These are phyloP conservation scores for Ladona fulva DNA, from an alignment of 1,140 invertebrate species.

Conservation along the genomic window DNA sequence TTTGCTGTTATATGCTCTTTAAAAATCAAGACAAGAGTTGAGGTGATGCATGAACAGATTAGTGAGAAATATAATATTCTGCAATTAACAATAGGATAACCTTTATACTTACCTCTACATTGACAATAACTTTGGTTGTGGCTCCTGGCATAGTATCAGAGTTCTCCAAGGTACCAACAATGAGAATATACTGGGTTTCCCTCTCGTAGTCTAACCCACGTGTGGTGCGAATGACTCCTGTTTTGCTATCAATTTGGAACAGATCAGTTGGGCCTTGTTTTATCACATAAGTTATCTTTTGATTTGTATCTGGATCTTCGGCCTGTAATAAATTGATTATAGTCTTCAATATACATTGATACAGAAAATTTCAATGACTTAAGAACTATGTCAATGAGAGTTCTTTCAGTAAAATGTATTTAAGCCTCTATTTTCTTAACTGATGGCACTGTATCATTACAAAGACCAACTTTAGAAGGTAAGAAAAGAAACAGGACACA, in stretches of 20 bases:
- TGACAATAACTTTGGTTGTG: slow-evolving; percentile 62
- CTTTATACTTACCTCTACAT: slow-evolving; percentile 55
- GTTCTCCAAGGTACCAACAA: slow-evolving; percentile 75
- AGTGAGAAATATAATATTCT: too few relatives aligned
- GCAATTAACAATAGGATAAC: slow-evolving; percentile 16
- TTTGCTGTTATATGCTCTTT: too few relatives aligned
- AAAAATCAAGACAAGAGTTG: too few relatives aligned
- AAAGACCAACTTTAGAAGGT: too few relatives aligned
- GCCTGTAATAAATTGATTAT: slow-evolving; percentile 39
- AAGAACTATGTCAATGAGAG: too few relatives aligned
- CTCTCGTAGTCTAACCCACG: slow-evolving; percentile 70
- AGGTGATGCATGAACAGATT: too few relatives aligned
- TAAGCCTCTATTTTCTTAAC: too few relatives aligned
- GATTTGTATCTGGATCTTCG: slow-evolving; percentile 68
- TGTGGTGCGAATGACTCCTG: slow-evolving; percentile 64
- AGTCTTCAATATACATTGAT: too few relatives aligned
- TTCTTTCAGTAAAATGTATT: too few relatives aligned
- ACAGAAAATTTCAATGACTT: too few relatives aligned
- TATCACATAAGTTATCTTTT: slow-evolving; percentile 72
- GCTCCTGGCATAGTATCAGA: slow-evolving; percentile 54
- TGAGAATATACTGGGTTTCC: slow-evolving; percentile 58
- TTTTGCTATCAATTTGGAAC: slow-evolving; percentile 70
- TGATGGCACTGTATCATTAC: too few relatives aligned
- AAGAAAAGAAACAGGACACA: too few relatives aligned
- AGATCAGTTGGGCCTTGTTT: slow-evolving; percentile 68